phyloP scores from a whole-genome alignment of 2,888 invertebrate genomes.

The Torymus texanus region DNA sequence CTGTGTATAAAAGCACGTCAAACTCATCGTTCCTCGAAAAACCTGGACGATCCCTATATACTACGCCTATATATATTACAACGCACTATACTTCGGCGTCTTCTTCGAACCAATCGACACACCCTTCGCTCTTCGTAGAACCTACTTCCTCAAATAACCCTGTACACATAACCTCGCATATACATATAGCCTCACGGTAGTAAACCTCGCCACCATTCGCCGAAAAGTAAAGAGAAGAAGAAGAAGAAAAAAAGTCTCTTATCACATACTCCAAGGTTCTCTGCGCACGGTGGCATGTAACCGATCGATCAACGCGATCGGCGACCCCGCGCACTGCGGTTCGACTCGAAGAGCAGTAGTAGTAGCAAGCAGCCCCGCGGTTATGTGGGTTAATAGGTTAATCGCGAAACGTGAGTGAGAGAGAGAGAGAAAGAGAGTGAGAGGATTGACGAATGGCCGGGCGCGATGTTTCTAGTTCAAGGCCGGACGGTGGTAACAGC shows the following conservation, averaged over 20 bases:
- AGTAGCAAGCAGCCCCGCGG: background rate
- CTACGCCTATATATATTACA: no score
- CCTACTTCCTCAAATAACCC: background rate
- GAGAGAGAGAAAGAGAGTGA: background rate
- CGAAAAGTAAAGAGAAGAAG: no score
- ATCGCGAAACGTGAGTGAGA: conserved; percentile 4
- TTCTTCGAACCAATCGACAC: background rate
- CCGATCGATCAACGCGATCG: no score
- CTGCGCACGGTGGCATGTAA: no score
- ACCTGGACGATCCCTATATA: no score
- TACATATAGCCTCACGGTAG: background rate
- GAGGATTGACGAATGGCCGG: conserved; percentile 45
- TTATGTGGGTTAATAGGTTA: conserved; percentile 45
- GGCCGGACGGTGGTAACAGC: conserved; percentile 5
- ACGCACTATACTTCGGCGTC: no score
- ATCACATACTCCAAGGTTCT: no score
- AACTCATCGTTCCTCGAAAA: no score
- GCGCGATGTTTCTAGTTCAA: conserved; percentile 57
- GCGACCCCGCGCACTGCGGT: no score
- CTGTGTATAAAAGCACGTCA: no score
- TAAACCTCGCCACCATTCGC: background rate
- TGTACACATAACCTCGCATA: background rate
- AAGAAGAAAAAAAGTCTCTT: no score
- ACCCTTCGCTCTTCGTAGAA: background rate
- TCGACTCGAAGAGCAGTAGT: no score